Conservation (phyloP, 2,797 vertebrate species). For the Platyrinchus mystaceus region DNA sequence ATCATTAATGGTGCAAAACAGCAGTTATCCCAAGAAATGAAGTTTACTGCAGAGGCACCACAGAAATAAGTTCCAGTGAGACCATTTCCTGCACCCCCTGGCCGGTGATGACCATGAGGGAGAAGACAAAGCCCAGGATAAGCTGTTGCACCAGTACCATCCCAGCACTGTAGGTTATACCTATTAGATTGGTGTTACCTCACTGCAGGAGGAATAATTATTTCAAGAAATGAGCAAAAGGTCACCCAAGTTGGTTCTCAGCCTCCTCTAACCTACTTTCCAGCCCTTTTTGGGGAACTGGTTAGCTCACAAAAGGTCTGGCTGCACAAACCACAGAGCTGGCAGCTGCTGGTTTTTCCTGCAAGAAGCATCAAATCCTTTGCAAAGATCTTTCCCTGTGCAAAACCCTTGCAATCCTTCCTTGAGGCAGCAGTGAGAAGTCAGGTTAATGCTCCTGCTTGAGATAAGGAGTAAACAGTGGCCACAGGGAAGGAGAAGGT, state of each 20-base stretch:
- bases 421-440: not conserved
- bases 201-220: not conserved
- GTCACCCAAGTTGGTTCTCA: not conserved
- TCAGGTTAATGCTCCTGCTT: not conserved
- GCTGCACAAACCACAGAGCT: not conserved
- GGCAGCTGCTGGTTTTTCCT: not conserved
- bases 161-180: accelerated
- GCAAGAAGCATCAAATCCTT: not conserved
- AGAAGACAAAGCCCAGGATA: not conserved
- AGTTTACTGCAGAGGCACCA: not conserved
- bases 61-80: not conserved
- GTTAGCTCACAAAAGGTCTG: not conserved
- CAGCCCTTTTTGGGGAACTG: not conserved
- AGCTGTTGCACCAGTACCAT: not conserved
- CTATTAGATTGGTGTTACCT: not conserved
- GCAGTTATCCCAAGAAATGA: accelerated
- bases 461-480: not conserved
- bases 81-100: not conserved
- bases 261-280: not conserved
- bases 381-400: not conserved
- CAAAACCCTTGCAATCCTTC: not conserved
- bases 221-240: not conserved
- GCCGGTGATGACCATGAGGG: accelerated
- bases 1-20: not conserved
- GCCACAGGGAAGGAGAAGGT: not conserved